Evolutionary conservation across 2,797 vertebrate genomes (phyloP).

Genomic region (Meda fulgida): DNA sequence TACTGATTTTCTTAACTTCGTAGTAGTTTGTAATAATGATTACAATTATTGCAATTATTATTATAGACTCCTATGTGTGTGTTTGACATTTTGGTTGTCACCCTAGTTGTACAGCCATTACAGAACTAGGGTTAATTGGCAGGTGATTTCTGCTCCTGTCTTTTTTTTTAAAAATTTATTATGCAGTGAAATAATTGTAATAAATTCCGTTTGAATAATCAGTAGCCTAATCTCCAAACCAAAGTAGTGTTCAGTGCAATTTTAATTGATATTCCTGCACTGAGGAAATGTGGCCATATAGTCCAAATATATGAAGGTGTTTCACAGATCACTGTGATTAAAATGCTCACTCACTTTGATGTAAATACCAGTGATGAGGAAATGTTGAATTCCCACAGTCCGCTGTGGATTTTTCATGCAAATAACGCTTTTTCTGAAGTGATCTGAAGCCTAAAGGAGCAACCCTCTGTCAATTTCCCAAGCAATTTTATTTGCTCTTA

Average conservation of each 20-base stretch:
- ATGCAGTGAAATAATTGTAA: background rate
- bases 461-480: conserved; percentile 41
- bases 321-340: background rate
- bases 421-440: conserved; percentile 32
- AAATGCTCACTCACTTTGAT: background rate
- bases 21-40: background rate
- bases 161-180: background rate
- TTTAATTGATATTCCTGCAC: background rate
- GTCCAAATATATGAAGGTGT: background rate
- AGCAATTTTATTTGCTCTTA: conserved; percentile 72
- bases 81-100: background rate
- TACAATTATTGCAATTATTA: background rate
- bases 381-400: conserved; percentile 42
- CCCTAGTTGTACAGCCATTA: background rate
- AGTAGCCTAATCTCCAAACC: background rate
- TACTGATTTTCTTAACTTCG: conserved; percentile 1
- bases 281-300: background rate
- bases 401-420: conserved; percentile 5
- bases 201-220: background rate
- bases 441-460: conserved; percentile 22
- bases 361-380: conserved; percentile 16
- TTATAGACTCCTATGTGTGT: background rate
- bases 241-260: background rate
- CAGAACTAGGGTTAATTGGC: background rate
- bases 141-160: background rate